Evolutionary conservation across 2,888 invertebrate species (phyloP), one percentile per base, ranked within the genome.

Genomic region (Oxycera nigricornis): DNA sequence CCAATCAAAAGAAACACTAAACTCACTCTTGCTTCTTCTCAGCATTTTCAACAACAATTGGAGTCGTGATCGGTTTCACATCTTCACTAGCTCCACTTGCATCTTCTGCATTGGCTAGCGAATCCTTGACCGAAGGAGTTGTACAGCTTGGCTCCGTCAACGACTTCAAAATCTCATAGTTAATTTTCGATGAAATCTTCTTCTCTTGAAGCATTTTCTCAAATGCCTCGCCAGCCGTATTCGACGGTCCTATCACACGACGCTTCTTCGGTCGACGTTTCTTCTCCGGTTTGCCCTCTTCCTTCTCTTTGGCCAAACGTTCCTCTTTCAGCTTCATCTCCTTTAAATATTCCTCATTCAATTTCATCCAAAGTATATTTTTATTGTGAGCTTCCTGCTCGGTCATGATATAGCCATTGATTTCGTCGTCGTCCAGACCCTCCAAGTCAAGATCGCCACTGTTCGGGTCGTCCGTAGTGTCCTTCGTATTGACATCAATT

Each of bases 181-280:
- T 98, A 73, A 99, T 97, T 88, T 99, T 99, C 2, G 91, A 91
- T 2, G 98, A 98, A 78, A 98, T 93, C 82, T 94, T 94, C 86
- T 97, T 97, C 83, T 98, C 98, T 79, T 94, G 94, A 22, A 98
- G 87, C 91, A 98, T 96, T 86, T 96, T 97, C 83, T 96, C 95
- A 59, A 98, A 96, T 0, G 98, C 98, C 86, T 98, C 97, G 2
- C 94, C 94, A 73, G 90, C 89, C 0, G 91, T 90, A 74, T 85
- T 89, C 0, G 92, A 91, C 0, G 92, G 91, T 41, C 88, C 89
- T 55, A 89, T 88, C 1, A 88, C 86, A 26, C 86, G 87, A 79
- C 91, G 90, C 79, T 91, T 90, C 79, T 89, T 89, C 0, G 88
- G 87, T 35, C 90, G 89, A 57, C 91, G 91, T 83, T 92, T 94